Evolutionary conservation across 1,140 invertebrate species (phyloP), one percentile per base, ranked within the genome.

Genomic region (Goniozus legneri): DNA sequence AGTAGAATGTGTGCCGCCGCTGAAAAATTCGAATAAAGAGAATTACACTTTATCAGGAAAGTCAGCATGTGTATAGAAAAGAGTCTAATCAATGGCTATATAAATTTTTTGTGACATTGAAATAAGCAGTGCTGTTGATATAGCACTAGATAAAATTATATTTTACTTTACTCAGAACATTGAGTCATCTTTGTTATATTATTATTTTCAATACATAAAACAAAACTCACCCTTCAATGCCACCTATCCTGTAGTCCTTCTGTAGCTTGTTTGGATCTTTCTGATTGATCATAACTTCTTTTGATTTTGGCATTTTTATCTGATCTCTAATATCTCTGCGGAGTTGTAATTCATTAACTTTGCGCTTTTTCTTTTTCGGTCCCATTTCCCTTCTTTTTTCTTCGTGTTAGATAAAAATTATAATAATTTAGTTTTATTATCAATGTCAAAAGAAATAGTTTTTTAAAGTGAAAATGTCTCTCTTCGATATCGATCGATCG

Each of bases 1-100:
- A 41, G 82, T 85, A 2, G 91, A 92, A 60, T 88, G 82, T 18
- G 91, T 92, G 18, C 84, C 89, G 21, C 92, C 92, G 12, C 92
- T 95, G 65, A 39, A 81, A 79, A 57, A 49, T 19, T 27, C 24
- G 24, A 27, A 27, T 27, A 6, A 27, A 27, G 10, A 27, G 4
- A 6, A 27, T 27, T 27, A 6, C 10, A 27, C 24, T 27, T 10
- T 27, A 10, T 6, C 24, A 10, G 4, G 4, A 6, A 10, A 6
- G 10, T 27, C 10, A 27, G 24, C 10, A 10, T 27, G 24, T 6
- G 24, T 4, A 10, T 27, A 27, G 10, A 27, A 27, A 27, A 27
- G 10, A n/a, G n/a, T n/a, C n/a, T n/a, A n/a, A n/a, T n/a, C n/a
- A n/a, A 27, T 10, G 10, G 24, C 10, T 6, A 27, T 27, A 27